Evolutionary conservation across 1,140 invertebrate species (phyloP).

Genomic region (Ceratina australensis): DNA sequence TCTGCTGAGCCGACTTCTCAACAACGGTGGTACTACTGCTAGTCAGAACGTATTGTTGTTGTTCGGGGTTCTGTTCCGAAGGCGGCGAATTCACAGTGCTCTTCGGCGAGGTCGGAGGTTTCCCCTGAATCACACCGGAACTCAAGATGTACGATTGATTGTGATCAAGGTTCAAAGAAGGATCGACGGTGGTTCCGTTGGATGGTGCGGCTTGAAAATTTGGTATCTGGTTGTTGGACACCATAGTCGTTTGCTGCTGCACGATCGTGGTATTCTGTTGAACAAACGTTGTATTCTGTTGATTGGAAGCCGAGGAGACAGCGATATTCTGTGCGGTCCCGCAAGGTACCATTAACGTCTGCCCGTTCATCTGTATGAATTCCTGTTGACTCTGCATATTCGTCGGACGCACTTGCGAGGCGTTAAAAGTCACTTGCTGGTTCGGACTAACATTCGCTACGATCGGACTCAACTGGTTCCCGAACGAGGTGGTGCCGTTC

Average conservation of each 20-base stretch:
- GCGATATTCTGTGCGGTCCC: constrained; percentile 83
- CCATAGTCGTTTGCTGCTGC: constrained; percentile 85
- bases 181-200: constrained; percentile 71
- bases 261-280: constrained; percentile 86
- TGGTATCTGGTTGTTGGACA: constrained; percentile 85
- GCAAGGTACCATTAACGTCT: constrained; percentile 88
- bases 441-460: constrained; percentile 87
- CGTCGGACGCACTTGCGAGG: constrained; percentile 80
- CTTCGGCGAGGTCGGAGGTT: constrained; percentile 70
- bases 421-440: constrained; percentile 84
- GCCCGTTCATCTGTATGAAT: constrained; percentile 86
- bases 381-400: constrained; percentile 83
- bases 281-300: constrained; percentile 86
- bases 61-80: constrained; percentile 77
- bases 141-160: constrained; percentile 76
- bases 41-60: constrained; percentile 73
- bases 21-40: constrained; percentile 72
- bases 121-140: constrained; percentile 74
- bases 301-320: constrained; percentile 81
- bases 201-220: constrained; percentile 72
- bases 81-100: constrained; percentile 70
- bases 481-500: constrained; percentile 84
- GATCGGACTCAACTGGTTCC: constrained; percentile 89
- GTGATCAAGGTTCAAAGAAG: constrained; percentile 80
- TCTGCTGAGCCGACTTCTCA: constrained; percentile 67